Base-by-base conservation (phyloP, 1,140 invertebrate species). In the Cydia fagiglandana region DNA sequence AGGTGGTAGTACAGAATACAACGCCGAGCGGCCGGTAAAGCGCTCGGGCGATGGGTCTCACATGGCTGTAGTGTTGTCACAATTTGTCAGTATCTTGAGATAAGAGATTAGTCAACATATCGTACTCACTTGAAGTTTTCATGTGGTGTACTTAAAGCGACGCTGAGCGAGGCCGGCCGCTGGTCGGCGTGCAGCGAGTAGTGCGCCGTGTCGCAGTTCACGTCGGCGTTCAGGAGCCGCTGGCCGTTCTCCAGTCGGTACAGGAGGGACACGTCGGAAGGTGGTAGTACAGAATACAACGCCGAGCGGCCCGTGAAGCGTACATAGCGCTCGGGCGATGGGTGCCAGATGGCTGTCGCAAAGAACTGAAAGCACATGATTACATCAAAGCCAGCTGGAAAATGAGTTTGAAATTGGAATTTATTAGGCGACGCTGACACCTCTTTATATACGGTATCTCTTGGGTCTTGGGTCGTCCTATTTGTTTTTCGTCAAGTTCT, bases 301-400 rank as follows among this genome's bases (percentile, higher is more conserved):
- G 91, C 90, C 4, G 86, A 87, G 5, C 88, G 88, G 0, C 85
- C 81, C 74, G 88, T 88, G 78, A 92, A 85, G 77, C 93, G 92
- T 0, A 94, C 87, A 73, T 93, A 83, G 7, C 92, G 88, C n/a
- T 91, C 70, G 0, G 93, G 91, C 6, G 93, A 84, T 10, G 91
- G 83, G 2, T 93, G 84, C 94, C 94, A 96, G 0, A 86, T 80
- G 3, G 89, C 92, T 79, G 91, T 91, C 7, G 95, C 89, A 77
- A 90, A 93, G 30, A 93, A 81, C 91, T 94, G 70, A 2, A 83
- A 12, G 41, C 7, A 70, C 0, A 38, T 10, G 12, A 6, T 34
- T 34, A 34, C 34, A 34, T 34, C 6, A 6, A 30, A 30, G 4
- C 30, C 30, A 30, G 30, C n/a, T 30, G 30, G 30, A 30, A 30